A percentile compares a stretch with the other conserved stretches of the same genome.
Conservation (phyloP, 2,113 vertebrate genomes). For the Ochotona curzoniae region DNA sequence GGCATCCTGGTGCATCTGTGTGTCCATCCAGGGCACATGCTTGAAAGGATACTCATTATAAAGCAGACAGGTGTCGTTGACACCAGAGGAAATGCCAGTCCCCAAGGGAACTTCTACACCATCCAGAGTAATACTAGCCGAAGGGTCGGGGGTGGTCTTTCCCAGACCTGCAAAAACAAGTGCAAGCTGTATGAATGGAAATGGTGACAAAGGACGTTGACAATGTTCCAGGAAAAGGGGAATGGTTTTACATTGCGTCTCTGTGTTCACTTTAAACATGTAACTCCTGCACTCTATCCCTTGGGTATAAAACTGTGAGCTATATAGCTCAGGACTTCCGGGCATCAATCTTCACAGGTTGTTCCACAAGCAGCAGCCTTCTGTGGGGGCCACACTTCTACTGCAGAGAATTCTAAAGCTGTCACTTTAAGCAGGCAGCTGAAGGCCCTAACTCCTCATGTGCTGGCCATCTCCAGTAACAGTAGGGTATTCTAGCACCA, state of each 20-base stretch:
- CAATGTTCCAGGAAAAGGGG: neutral
- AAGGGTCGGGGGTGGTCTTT: conserved; percentile 95
- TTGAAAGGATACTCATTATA: conserved; percentile 99
- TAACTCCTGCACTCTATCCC: neutral
- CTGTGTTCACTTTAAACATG: neutral
- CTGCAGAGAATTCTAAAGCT: neutral
- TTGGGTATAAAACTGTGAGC: neutral
- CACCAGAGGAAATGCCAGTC: conserved; percentile 91
- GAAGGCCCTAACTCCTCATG: neutral
- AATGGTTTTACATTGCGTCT: neutral
- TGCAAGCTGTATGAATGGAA: neutral
- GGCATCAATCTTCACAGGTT: neutral
- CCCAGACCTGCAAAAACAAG: conserved; percentile 91
- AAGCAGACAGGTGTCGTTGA: conserved; percentile 95
- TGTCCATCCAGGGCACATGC: too few species aligned
- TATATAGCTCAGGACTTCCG: neutral
- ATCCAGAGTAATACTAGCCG: conserved; percentile 89
- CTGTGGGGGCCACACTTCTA: accelerated
- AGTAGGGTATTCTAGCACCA: neutral
- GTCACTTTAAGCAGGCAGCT: accelerated
- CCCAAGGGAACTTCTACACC: conserved; percentile 96
- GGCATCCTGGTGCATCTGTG: neutral
- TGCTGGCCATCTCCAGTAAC: neutral
- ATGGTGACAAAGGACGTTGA: accelerated
- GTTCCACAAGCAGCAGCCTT: neutral